A percentile compares a stretch with the other conserved stretches of the same genome.
phyloP scores from a whole-genome alignment of 2,888 invertebrate genomes.

The Mimumesa dahlbomi region DNA sequence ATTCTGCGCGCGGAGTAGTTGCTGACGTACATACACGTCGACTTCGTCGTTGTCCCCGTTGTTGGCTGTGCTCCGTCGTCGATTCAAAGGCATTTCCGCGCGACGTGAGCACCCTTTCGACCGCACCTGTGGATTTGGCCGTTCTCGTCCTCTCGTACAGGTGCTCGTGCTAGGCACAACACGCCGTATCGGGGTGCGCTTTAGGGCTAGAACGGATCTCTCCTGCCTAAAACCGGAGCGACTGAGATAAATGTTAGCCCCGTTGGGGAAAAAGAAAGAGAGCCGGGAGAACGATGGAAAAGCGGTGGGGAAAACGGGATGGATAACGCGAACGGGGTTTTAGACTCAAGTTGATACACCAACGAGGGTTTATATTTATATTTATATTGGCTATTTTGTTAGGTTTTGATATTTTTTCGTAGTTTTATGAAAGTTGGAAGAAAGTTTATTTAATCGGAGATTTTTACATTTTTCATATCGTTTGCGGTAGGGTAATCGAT shows the following conservation, averaged over 20 bases:
- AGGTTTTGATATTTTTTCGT: too few species aligned
- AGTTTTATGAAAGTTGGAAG: too few species aligned
- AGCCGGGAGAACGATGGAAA: constrained; percentile 1
- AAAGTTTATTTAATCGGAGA: too few species aligned
- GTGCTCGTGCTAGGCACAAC: constrained; percentile 15
- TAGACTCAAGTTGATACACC: too few species aligned
- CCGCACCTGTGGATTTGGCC: constrained; percentile 63
- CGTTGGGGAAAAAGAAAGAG: not conserved
- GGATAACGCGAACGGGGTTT: not conserved
- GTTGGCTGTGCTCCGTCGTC: constrained; percentile 39
- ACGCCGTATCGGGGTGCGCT: constrained; percentile 13
- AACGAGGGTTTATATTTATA: too few species aligned
- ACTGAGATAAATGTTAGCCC: constrained; percentile 16
- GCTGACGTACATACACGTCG: constrained; percentile 22
- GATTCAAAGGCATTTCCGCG: constrained; percentile 59
- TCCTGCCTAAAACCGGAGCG: not conserved
- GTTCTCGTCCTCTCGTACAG: constrained; percentile 36
- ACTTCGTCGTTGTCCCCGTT: constrained; percentile 15
- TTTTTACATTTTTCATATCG: too few species aligned
- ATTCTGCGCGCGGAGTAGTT: constrained; percentile 19
- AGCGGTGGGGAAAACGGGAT: not conserved
- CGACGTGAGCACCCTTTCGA: constrained; percentile 60
- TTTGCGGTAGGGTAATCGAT: too few species aligned
- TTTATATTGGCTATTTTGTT: too few species aligned
- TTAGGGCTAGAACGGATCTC: constrained; percentile 9